Evolutionary conservation across 2,113 vertebrate genomes (phyloP), one percentile per base, ranked within the genome.

Genomic region (Suricata suricatta): DNA sequence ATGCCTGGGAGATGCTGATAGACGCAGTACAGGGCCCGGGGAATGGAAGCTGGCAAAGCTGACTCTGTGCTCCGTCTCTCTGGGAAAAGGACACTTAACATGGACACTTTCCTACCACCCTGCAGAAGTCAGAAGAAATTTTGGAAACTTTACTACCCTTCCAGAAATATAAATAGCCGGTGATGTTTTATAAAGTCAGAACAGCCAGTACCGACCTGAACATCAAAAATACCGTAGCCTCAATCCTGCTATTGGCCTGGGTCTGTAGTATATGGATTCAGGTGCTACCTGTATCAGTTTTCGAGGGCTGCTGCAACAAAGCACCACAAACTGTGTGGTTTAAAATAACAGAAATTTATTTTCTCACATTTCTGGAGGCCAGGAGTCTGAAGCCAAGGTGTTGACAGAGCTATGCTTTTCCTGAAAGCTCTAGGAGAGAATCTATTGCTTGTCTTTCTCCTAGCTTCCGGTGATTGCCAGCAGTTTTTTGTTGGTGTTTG

Each of bases 1-100:
- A 16, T 35, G 17, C 10, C 2, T 88, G 17, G 57, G 38, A 82
- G 80, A 76, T 4, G 21, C 3, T 44, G 19, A 44, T 14, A 35
- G n/a, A 47, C 1, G 25, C 41, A 52, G 21, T 5, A 1, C 0
- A 50, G 31, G 71, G 54, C n/a, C 0, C 0, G 11, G 44, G 29
- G 23, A 33, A 12, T 0, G 29, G n/a, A 80, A 41, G 60, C 19
- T 33, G 35, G 3, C 54, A 38, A 41, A 85, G 71, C 38, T 66
- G 66, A 44, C 41, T 3, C 0, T 11, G 19, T 17, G 33, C 35
- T 54, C 33, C 27, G 4, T 12, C 35, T 69, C 23, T 80, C 35
- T 16, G n/a, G 81, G 63, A 63, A 81, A 88, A 80, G 54, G 5
- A 50, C 7, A 9, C 4, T 44, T 64, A 69, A 52, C 5, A 44